Conservation (phyloP, 1,140 invertebrate genomes). For the Nephotettix cincticeps region DNA sequence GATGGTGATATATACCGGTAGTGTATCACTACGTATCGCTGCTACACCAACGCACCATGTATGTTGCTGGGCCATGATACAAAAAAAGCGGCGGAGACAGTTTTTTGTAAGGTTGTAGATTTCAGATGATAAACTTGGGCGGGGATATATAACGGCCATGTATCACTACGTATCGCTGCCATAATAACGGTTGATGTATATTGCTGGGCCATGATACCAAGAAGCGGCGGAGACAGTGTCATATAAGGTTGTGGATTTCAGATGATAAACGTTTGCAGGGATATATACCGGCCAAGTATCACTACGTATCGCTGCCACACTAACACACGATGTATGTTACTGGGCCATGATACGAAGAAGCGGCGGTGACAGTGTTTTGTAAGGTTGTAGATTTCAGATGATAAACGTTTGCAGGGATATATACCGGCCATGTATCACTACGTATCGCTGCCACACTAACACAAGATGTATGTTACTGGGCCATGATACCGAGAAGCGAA, state of each 20-base stretch:
- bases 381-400: background rate
- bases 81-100: background rate
- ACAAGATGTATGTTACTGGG: background rate
- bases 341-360: too few species aligned
- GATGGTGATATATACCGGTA: background rate
- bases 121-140: background rate
- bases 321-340: too few species aligned
- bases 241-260: background rate
- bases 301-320: background rate
- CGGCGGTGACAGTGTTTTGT: too few species aligned
- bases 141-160: background rate
- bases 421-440: background rate
- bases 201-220: background rate
- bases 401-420: background rate
- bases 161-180: background rate
- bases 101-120: background rate
- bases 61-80: background rate
- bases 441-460: background rate
- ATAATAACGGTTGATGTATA: background rate
- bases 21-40: background rate
- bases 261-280: background rate
- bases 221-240: background rate
- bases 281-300: background rate
- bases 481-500: background rate
- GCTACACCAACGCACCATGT: background rate